These are phyloP conservation scores for Cosmia trapezina DNA, from an alignment of 2,888 invertebrate genomes.

Conservation along the genomic window DNA sequence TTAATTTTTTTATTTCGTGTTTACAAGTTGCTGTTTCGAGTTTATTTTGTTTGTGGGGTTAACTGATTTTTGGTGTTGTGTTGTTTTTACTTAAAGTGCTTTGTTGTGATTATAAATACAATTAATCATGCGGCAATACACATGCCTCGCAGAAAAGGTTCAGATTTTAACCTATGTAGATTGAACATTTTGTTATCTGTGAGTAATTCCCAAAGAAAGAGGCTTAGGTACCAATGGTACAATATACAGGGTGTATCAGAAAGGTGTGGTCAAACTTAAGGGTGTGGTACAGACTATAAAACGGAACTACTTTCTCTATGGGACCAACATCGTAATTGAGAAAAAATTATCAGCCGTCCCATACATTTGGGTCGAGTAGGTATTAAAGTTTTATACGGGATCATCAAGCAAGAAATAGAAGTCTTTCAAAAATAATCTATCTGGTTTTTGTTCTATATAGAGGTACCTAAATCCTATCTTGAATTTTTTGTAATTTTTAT, in stretches of 20 bases:
- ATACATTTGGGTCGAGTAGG: too few species aligned
- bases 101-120: neutral
- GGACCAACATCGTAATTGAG: too few species aligned
- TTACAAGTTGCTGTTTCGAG: constrained; percentile 34
- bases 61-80: constrained; percentile 4
- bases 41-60: constrained; percentile 18
- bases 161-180: neutral
- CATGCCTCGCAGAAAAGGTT: neutral
- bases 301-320: too few species aligned
- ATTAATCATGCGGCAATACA: neutral
- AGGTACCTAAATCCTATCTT: too few species aligned
- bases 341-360: too few species aligned
- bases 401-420: neutral
- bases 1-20: constrained; percentile 52
- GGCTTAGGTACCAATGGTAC: too few species aligned
- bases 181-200: neutral
- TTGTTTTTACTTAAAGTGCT: neutral
- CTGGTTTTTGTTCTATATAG: neutral
- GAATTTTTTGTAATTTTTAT: neutral
- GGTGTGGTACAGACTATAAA: too few species aligned
- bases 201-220: neutral
- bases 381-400: too few species aligned
- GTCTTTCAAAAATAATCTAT: neutral
- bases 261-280: too few species aligned
- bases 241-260: too few species aligned